phyloP scores from a whole-genome alignment of 2,113 vertebrate species.

The Poeciliopsis retropinna region DNA sequence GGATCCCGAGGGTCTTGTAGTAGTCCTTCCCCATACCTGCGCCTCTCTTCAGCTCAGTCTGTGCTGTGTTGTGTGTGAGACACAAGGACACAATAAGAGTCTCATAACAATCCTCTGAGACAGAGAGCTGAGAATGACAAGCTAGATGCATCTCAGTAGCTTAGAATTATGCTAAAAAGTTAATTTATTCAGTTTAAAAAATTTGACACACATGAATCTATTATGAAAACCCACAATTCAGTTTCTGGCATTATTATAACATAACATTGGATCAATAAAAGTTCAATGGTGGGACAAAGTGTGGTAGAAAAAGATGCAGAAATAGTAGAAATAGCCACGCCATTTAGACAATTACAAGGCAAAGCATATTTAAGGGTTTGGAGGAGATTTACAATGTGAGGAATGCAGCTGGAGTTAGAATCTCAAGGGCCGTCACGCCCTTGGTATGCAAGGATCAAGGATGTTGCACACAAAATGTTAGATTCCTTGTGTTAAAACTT shows the following conservation, averaged over 20 bases:
- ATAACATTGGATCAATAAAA: neutral
- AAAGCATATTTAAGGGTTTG: neutral
- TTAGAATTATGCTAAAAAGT: neutral
- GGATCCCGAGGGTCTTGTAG: conserved; percentile 95
- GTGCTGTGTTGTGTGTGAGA: conserved; percentile 45
- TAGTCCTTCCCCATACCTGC: conserved; percentile 96
- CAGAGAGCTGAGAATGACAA: neutral
- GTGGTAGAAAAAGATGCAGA: neutral
- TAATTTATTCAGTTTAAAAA: neutral
- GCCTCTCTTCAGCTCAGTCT: conserved; percentile 44
- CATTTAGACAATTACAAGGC: neutral
- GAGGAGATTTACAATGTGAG: neutral
- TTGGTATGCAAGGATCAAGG: too few relatives aligned
- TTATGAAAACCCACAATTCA: neutral
- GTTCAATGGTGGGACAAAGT: neutral
- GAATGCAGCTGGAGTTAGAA: neutral
- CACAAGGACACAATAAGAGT: conserved; percentile 24
- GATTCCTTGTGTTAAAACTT: too few relatives aligned
- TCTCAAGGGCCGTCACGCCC: too few relatives aligned
- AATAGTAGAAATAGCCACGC: neutral
- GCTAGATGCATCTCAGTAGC: neutral
- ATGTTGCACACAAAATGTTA: too few relatives aligned
- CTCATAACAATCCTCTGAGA: conserved; percentile 14
- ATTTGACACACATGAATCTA: neutral
- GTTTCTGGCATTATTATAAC: neutral